Conservation (phyloP, 2,113 vertebrate genomes). For the Ceyx margarethae region DNA sequence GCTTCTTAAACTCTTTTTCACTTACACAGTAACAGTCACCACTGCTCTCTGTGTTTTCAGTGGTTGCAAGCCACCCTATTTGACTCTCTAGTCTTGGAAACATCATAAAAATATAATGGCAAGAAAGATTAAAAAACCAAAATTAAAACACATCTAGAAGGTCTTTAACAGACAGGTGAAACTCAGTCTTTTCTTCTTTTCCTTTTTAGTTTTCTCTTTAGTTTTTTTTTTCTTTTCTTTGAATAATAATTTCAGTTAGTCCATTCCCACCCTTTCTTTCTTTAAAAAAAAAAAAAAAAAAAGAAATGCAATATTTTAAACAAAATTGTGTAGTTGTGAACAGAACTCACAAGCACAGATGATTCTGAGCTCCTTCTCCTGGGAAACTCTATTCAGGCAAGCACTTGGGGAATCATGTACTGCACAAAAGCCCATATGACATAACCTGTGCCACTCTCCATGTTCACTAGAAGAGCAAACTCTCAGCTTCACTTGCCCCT, state of each 20-base stretch:
- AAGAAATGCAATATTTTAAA: neutral
- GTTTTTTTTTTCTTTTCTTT: neutral
- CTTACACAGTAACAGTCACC: neutral
- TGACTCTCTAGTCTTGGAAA: neutral
- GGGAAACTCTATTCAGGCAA: neutral
- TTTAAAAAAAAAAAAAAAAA: neutral
- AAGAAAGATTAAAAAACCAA: neutral
- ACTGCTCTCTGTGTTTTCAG: accelerated
- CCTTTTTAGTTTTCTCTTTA: neutral
- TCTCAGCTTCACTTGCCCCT: neutral
- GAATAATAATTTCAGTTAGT: neutral
- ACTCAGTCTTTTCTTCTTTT: neutral
- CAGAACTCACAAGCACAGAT: neutral
- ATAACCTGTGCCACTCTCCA: neutral
- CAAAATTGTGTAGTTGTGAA: neutral
- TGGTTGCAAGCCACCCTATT: neutral
- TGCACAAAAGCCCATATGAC: neutral
- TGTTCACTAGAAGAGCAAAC: neutral
- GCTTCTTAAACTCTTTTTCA: neutral
- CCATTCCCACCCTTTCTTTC: neutral
- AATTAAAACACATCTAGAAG: neutral
- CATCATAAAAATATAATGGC: neutral
- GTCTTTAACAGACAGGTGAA: neutral
- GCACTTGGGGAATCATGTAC: accelerated
- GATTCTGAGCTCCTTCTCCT: neutral